Evolutionary conservation across 2,888 invertebrate genomes (phyloP).

Genomic region (Drosophila seclusa): DNA sequence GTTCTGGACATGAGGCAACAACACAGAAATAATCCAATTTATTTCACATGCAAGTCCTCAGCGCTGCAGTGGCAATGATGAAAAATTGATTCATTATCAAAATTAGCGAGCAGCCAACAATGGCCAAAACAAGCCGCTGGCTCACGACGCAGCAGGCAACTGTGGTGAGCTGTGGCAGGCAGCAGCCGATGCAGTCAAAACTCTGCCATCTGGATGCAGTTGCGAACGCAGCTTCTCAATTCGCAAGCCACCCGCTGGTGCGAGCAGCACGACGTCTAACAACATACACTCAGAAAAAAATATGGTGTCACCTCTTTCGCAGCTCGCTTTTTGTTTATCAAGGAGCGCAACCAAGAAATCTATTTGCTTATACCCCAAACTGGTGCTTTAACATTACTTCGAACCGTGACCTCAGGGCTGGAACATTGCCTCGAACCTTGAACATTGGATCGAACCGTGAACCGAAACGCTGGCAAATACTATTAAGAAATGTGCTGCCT

Average conservation of each 20-base stretch:
- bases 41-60: constrained; percentile 67
- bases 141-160: constrained; percentile 65
- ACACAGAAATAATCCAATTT: constrained; percentile 68
- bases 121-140: constrained; percentile 68
- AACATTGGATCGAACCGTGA: background rate
- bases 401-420: background rate
- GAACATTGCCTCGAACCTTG: background rate
- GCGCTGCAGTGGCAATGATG: constrained; percentile 67
- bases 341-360: background rate
- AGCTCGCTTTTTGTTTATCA: background rate
- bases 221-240: constrained; percentile 43
- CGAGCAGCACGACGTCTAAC: constrained; percentile 60
- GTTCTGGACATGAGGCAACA: constrained; percentile 51
- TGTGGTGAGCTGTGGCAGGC: background rate
- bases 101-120: constrained; percentile 77
- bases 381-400: background rate
- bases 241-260: constrained; percentile 56
- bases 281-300: constrained; percentile 33
- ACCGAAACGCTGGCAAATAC: background rate
- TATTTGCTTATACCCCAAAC: background rate
- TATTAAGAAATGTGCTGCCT: background rate
- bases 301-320: background rate
- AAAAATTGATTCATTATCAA: constrained; percentile 81
- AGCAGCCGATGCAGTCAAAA: constrained; percentile 11
- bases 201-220: constrained; percentile 20